Evolutionary conservation across 2,113 vertebrate species (phyloP).

Genomic region (Plecotus auritus): DNA sequence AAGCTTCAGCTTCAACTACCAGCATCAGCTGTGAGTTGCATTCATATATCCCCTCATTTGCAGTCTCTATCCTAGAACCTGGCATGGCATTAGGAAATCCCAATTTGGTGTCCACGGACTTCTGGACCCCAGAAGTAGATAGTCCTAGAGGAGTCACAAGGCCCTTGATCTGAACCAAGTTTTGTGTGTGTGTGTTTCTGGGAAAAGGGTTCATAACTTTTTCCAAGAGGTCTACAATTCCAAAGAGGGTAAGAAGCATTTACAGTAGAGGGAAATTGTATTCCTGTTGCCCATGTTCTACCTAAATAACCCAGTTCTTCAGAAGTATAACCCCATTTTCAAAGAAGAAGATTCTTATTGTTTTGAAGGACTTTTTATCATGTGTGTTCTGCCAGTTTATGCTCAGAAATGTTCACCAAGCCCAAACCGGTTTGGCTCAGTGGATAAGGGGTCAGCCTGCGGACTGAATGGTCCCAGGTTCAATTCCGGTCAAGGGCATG

Average conservation of each 20-base stretch:
- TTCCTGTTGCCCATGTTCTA: not conserved
- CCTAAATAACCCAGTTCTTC: not conserved
- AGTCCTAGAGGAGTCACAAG: not conserved
- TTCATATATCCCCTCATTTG: not conserved
- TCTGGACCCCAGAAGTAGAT: not conserved
- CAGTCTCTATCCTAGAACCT: not conserved
- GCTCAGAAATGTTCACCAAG: not conserved
- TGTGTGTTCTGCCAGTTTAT: not conserved
- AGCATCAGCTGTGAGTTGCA: not conserved
- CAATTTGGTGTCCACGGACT: not conserved
- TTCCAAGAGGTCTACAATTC: not conserved
- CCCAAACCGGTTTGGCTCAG: no score
- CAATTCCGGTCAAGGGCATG: no score
- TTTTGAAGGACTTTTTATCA: not conserved
- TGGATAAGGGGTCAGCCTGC: no score
- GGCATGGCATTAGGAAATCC: not conserved
- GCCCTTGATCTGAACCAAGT: not conserved
- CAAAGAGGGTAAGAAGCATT: not conserved
- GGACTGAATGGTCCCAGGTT: no score
- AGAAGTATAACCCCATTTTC: not conserved
- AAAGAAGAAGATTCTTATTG: not conserved
- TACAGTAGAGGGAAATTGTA: not conserved
- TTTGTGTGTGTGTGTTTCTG: not conserved
- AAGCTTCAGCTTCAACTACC: not conserved
- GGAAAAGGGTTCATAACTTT: not conserved